Base-by-base conservation (phyloP, 2,113 vertebrate species). In the human (Homo sapiens) region DNA sequence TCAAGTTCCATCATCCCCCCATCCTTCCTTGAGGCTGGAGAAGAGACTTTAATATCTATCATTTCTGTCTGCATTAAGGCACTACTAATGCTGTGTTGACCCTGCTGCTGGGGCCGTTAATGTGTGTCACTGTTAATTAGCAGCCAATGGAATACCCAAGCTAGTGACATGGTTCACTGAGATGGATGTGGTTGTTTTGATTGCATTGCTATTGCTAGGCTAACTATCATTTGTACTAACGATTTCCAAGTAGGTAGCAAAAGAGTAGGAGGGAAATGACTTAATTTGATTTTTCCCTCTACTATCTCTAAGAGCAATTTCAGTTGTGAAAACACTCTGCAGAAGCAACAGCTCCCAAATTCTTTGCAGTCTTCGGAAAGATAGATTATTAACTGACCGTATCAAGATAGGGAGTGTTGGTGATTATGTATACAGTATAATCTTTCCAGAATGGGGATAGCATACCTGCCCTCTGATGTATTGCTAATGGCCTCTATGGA, bases 101-200 rank as follows among this genome's bases (percentile, higher is more conserved):
- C 93, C 97, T 75, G 92, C 59, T 94, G 81, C 94, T 86, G 85
- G 55, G 90, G 88, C 89, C 25, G 23, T 97, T 93, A 98, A 92
- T 97, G 98, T 96, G 94, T 98, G 97, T 95, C 98, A 96, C 73
- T 96, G 94, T 97, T 97, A 97, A 97, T 98, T 98, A 98, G 97
- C 92, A 97, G 93, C 90, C 93, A 94, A 6, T 94, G 91, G 96
- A 97, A 97, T 93, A 94, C 87, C 90, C 96, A 97, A 96, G 96
- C 93, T 98, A 68, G 98, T 55, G 96, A 98, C 98, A 89, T 89
- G 94, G 97, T 98, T 97, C 98, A 94, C 87, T 93, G 93, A 98
- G 98, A 98, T 97, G 93, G 98, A 98, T 97, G 97, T 50, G 95
- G 97, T 97, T 98, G 97, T 98, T 98, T 98, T 96, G 98, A 98